These are phyloP conservation scores for Tetanocera ferruginea DNA, from an alignment of 2,888 invertebrate species.

Conservation along the genomic window DNA sequence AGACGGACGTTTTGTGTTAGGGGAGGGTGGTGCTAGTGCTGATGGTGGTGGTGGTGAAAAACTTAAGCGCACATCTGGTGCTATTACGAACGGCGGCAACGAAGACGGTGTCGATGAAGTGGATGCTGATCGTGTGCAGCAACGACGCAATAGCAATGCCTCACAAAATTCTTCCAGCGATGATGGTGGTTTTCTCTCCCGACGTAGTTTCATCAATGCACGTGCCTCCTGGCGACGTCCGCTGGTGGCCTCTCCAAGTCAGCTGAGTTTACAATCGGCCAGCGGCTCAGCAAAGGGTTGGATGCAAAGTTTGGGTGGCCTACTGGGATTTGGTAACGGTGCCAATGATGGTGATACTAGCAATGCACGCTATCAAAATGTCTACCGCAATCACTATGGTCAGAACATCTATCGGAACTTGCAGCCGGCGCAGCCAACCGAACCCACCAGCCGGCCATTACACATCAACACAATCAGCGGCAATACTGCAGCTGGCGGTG, in stretches of 20 bases:
- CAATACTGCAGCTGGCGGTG: slow-evolving; percentile 37
- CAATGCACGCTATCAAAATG: slow-evolving; percentile 65
- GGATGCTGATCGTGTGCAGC: slow-evolving; percentile 46
- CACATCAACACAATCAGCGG: slow-evolving; percentile 69
- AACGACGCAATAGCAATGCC: slow-evolving; percentile 74
- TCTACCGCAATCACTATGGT: slow-evolving; percentile 57
- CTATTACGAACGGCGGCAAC: slow-evolving; percentile 33
- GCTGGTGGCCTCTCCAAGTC: slow-evolving; percentile 77
- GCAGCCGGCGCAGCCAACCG: slow-evolving; percentile 51
- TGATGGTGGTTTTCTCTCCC: slow-evolving; percentile 87
- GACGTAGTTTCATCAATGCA: slow-evolving; percentile 71
- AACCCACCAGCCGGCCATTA: slow-evolving; percentile 66
- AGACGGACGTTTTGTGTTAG: slow-evolving; percentile 82
- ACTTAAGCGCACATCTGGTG: neutral
- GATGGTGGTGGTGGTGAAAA: slow-evolving; percentile 59
- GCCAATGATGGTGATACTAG: slow-evolving; percentile 23
- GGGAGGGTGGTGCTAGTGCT: slow-evolving; percentile 53
- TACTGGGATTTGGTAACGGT: slow-evolving; percentile 59
- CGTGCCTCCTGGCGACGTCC: slow-evolving; percentile 77
- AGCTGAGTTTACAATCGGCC: slow-evolving; percentile 77
- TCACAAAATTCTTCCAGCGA: slow-evolving; percentile 78
- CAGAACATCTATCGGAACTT: slow-evolving; percentile 61
- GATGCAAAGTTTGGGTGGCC: slow-evolving; percentile 66
- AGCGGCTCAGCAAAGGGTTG: slow-evolving; percentile 74
- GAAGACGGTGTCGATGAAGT: slow-evolving; percentile 55